Conservation (phyloP, 2,797 vertebrate species). For the Miichthys miiuy region DNA sequence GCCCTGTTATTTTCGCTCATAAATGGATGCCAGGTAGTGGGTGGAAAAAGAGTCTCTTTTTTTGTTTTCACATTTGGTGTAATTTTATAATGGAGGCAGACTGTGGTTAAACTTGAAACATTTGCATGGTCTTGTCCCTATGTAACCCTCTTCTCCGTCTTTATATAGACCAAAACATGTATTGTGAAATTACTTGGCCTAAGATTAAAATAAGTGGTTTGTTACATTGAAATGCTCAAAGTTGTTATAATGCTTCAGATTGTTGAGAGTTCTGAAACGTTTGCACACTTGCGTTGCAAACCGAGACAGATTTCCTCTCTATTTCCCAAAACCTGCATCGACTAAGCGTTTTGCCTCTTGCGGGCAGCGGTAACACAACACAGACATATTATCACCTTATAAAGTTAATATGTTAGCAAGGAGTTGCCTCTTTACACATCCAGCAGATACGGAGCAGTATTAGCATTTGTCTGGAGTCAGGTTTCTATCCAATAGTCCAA, state of each 20-base stretch:
- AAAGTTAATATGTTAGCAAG: background rate
- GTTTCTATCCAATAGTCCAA: too few species aligned
- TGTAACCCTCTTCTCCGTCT: slow-evolving; percentile 52
- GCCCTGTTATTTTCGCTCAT: slow-evolving; percentile 81
- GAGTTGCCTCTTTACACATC: too few species aligned
- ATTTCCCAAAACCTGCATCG: background rate
- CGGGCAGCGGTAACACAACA: background rate
- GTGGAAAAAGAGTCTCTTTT: slow-evolving; percentile 72
- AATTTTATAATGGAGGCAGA: slow-evolving; percentile 75
- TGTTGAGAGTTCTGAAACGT: background rate
- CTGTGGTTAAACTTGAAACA: slow-evolving; percentile 71
- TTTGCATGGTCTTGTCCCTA: slow-evolving; percentile 67
- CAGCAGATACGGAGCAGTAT: too few species aligned
- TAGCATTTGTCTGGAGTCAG: too few species aligned
- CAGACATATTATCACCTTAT: background rate
- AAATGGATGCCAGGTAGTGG: slow-evolving; percentile 82
- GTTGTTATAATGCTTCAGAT: background rate
- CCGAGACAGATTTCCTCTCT: background rate
- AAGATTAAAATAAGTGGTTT: background rate
- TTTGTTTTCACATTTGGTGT: slow-evolving; percentile 74
- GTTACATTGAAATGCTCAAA: background rate
- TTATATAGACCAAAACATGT: slow-evolving; percentile 42
- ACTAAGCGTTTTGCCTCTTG: too few species aligned
- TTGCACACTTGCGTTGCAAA: background rate
- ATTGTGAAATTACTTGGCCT: slow-evolving; percentile 17